Base-by-base conservation (phyloP, 92 coral and sea anemone genomes). In the Palythoa grandiflora region DNA sequence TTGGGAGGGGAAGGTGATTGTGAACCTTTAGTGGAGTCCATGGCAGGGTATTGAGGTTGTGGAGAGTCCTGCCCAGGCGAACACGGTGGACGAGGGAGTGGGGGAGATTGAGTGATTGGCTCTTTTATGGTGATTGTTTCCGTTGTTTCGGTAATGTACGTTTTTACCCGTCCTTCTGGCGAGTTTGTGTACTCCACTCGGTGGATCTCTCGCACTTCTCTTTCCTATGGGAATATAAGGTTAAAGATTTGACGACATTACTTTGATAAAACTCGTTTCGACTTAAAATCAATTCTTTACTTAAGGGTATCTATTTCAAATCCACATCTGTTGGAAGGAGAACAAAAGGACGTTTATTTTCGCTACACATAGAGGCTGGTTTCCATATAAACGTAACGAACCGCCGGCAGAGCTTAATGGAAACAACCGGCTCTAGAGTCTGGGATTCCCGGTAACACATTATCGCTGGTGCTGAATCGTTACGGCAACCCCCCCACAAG, bases 21-120 rank as follows among this genome's bases (percentile, higher is more conserved):
- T 38, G 83, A 13, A 38, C 8, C 55, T 75, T 40, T 6, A 35
- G 81, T 4, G 13, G 71, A 52, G 55, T 71, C 74, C 57, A 17
- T 35, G 9, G 55, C 7, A 2, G 16, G 14, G 36, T 28, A 12
- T 5, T 12, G 8, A 9, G 14, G 75, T 13, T 47, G 63, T 4
- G 75, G 76, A 9, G 86, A 81, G 28, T 81, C 86, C 50, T 81
- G 60, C 3, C 86, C 86, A 1, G 86, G 86, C n/a, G 75, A 65
- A 66, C 86, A 81, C 1, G 50, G 65, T 5, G 86, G 86, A 2
- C 75, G 86, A 36, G 53, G 50, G 16, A 50, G 15, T 6, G 6
- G 15, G 50, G 20, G 6, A 14, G 13, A 2, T 21, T 21, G 60
- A 10, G 37, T 16, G 63, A 81, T 17, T 1, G 66, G 59, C 20